phyloP scores from a whole-genome alignment of 2,888 invertebrate species.

The Gasteruption jaculator region DNA sequence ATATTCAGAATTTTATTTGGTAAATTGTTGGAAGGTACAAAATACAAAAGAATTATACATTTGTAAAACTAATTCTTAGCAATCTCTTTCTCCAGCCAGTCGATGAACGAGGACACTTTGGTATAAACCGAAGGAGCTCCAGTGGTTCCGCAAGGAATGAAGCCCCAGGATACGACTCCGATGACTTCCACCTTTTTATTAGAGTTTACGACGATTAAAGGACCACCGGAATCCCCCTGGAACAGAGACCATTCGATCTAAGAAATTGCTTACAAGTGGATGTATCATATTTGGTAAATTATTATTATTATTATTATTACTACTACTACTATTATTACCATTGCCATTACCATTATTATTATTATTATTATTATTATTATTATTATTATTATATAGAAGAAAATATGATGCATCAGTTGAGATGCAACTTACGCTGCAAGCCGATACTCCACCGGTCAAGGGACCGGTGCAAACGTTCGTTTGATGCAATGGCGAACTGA shows the following conservation, averaged over 20 bases:
- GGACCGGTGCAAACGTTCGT: constrained; percentile 29
- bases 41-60: no score
- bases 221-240: constrained; percentile 57
- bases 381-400: not conserved
- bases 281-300: not conserved
- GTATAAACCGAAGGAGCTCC: constrained; percentile 51
- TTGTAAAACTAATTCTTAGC: constrained; percentile 48
- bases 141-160: constrained; percentile 50
- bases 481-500: constrained; percentile 19
- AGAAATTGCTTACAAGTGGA: not conserved
- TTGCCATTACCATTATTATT: no score
- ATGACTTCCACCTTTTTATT: constrained; percentile 63
- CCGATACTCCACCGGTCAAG: constrained; percentile 24
- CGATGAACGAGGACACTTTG: constrained; percentile 46
- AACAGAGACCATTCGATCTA: constrained; percentile 16
- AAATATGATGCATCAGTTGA: not conserved
- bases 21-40: no score
- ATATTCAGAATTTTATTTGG: no score
- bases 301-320: not conserved
- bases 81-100: constrained; percentile 44
- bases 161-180: constrained; percentile 56
- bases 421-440: constrained; percentile 28
- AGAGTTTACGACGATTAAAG: constrained; percentile 53
- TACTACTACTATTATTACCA: no score
- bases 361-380: no score